Evolutionary conservation across 2,113 vertebrate genomes (phyloP).

Genomic region (Saimiri boliviensis): DNA sequence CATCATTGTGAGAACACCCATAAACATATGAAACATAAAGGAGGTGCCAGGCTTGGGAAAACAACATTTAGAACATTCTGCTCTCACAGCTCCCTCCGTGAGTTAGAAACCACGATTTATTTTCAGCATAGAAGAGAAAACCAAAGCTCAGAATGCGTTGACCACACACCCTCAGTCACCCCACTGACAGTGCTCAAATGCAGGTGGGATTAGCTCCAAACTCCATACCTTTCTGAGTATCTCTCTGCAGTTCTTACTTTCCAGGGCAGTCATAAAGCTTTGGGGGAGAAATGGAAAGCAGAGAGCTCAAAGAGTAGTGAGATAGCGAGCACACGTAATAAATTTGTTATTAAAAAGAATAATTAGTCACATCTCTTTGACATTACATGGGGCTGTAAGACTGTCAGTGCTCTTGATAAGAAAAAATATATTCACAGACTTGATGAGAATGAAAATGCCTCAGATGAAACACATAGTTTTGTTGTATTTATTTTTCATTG

Average conservation of each 20-base stretch:
- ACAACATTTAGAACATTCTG: neutral
- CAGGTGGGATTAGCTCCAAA: no score
- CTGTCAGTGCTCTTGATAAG: fast-evolving
- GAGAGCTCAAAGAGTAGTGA: neutral
- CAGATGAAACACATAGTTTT: neutral
- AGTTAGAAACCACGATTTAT: neutral
- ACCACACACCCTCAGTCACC: fast-evolving
- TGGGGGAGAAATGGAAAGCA: neutral
- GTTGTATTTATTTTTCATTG: no score
- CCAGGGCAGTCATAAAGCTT: fast-evolving
- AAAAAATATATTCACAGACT: neutral
- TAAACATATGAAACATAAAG: fast-evolving
- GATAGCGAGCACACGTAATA: neutral
- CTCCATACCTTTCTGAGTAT: fast-evolving
- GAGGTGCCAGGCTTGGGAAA: neutral
- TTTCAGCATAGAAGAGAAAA: neutral
- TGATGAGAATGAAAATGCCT: neutral
- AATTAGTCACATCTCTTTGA: neutral
- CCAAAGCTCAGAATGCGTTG: no score
- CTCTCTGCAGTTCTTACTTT: neutral
- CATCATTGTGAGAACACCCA: fast-evolving
- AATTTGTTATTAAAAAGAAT: neutral
- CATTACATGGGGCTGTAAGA: neutral
- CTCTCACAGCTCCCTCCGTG: neutral
- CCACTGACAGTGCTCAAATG: fast-evolving